Percentiles rank a stretch among this genome's conserved stretches.
These are phyloP conservation scores for Cydia strobilella DNA, from an alignment of 1,140 invertebrate species.

Conservation along the genomic window DNA sequence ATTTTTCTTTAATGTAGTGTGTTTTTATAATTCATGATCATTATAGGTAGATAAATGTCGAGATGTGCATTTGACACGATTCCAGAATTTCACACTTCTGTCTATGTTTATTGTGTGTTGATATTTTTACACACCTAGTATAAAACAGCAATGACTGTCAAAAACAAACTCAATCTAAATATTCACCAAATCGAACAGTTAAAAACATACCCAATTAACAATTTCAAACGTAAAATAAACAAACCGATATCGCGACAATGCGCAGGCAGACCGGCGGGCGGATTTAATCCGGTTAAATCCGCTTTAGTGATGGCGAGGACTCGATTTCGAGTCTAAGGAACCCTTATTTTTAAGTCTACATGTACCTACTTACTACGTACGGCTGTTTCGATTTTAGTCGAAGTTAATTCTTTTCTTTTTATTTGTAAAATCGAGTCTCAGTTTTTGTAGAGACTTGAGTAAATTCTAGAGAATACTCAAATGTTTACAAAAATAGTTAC, in stretches of 20 bases:
- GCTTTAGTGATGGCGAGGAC: conserved; percentile 23
- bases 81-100: too few species aligned
- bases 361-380: too few species aligned
- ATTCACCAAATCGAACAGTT: background rate
- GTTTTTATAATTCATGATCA: too few species aligned
- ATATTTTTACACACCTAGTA: background rate
- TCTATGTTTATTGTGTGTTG: too few species aligned
- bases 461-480: too few species aligned
- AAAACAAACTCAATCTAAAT: conserved; percentile 7
- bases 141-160: background rate
- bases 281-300: conserved; percentile 62
- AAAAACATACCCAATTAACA: conserved; percentile 43
- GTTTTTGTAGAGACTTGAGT: too few species aligned
- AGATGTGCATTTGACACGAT: too few species aligned
- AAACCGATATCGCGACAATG: conserved; percentile 69
- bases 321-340: background rate
- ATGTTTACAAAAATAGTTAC: too few species aligned
- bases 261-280: conserved; percentile 52
- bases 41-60: too few species aligned
- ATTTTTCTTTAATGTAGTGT: background rate
- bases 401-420: too few species aligned
- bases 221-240: conserved; percentile 70
- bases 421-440: too few species aligned
- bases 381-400: background rate
- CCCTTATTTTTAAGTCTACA: background rate